A percentile compares a stretch with the other conserved stretches of the same genome.
These are phyloP conservation scores for Drosophila antonietae DNA, from an alignment of 2,888 invertebrate genomes.

Conservation along the genomic window DNA sequence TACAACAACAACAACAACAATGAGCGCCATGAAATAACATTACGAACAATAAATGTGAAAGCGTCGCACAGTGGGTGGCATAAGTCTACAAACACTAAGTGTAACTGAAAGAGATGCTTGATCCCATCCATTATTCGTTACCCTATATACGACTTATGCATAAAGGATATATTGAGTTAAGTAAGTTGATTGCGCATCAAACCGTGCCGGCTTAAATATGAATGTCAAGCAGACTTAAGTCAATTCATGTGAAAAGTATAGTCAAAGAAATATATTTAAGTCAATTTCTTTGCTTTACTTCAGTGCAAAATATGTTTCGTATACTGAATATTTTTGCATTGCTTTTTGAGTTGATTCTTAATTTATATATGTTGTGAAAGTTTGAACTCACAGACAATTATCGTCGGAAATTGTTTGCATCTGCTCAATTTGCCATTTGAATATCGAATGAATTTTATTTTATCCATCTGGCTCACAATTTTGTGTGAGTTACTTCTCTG, in stretches of 20 bases:
- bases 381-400: no score
- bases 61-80: conserved; percentile 31
- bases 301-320: background rate
- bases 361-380: no score
- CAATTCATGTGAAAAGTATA: background rate
- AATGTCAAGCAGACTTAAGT: no score
- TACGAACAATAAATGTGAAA: conserved; percentile 53
- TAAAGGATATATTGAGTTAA: background rate
- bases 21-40: conserved; percentile 60
- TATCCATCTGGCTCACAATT: background rate
- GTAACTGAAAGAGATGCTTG: conserved; percentile 11
- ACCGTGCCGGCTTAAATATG: background rate
- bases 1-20: conserved; percentile 33
- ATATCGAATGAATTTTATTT: background rate
- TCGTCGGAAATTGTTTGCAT: no score
- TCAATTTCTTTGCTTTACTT: background rate
- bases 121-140: conserved; percentile 12
- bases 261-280: background rate
- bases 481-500: background rate
- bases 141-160: background rate
- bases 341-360: no score
- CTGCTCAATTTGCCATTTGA: no score
- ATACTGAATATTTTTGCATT: background rate
- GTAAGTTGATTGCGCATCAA: background rate
- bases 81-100: conserved; percentile 14